Percentiles rank a stretch among this genome's conserved stretches.
These are phyloP conservation scores for Okamejei kenojei DNA, from an alignment of 2,797 vertebrate genomes.

Conservation along the genomic window DNA sequence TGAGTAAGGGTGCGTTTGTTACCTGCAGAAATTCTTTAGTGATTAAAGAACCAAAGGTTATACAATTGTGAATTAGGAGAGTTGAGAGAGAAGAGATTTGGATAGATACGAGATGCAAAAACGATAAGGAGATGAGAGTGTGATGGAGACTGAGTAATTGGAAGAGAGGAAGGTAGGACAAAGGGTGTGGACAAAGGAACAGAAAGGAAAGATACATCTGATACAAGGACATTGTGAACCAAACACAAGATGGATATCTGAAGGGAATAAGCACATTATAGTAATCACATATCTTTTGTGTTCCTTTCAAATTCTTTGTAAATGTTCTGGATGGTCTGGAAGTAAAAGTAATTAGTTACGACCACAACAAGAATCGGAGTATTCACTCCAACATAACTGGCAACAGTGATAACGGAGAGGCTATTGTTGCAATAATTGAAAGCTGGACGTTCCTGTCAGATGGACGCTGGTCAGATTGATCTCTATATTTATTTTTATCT, in stretches of 20 bases:
- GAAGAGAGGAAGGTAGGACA: conserved; percentile 46
- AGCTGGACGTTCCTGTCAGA: background rate
- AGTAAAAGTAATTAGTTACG: conserved; percentile 1
- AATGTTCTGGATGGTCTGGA: background rate
- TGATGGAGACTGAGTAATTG: conserved; percentile 41
- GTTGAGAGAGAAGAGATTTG: conserved; percentile 36
- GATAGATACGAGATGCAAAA: conserved; percentile 13
- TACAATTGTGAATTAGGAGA: background rate
- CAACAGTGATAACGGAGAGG: background rate
- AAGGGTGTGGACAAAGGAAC: conserved; percentile 42
- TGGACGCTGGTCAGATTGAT: background rate
- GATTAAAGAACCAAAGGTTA: background rate
- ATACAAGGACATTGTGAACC: conserved; percentile 18
- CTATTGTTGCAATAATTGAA: background rate
- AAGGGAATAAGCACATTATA: conserved; percentile 44
- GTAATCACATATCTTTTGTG: background rate
- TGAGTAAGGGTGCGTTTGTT: conserved; percentile 18
- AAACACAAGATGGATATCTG: conserved; percentile 39
- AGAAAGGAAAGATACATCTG: background rate
- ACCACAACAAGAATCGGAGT: background rate
- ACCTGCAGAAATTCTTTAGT: conserved; percentile 28
- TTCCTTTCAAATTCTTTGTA: background rate
- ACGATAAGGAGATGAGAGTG: conserved; percentile 40
- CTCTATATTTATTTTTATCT: background rate
- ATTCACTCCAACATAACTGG: background rate